Evolutionary conservation across 2,113 vertebrate species (phyloP), one percentile per base, ranked within the genome.

Genomic region (Vulpes lagopus): DNA sequence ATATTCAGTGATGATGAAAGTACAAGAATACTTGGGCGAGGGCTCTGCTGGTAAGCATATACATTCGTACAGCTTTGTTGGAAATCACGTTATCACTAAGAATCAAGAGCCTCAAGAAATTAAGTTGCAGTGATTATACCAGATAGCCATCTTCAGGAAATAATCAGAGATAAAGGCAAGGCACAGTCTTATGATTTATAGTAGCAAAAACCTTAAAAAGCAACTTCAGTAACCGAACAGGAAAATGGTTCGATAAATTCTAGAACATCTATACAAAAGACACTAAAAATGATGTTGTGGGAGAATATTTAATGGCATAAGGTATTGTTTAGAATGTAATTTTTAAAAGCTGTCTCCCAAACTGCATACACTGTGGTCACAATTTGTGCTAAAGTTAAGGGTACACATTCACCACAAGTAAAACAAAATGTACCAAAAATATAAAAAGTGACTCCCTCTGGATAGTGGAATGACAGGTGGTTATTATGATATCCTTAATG

Each of bases 341-440:
- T 76, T 76, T 76, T 76, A 51, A 76, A 95, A 93, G 43, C 80
- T 93, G 3, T 65, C 78, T 55, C 59, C 85, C 14, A 69, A 71
- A 11, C 19, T 16, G 3, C 23, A n/a, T 71, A 14, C 27, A 80
- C 11, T 65, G 0, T 76, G 80, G 53, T 76, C 67, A 78, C 22
- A 94, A 20, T n/a, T 87, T 82, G 49, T 94, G 89, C 65, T 76
- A 73, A 85, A 60, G 60, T 22, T 27, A 53, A 23, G 74, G 43
- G 23, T 85, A 67, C 11, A 67, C 3, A 23, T 64, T 78, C 16
- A 84, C n/a, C 27, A 79, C 53, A 73, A 38, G 12, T 74, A 67
- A 96, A 76, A 88, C 43, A 32, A 89, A 93, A 80, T 96, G 5
- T 76, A 67, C n/a, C 79, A 74, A 89, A 91, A 88, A 85, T 62